Percentiles rank a stretch among this genome's conserved stretches.
Evolutionary conservation across 1,140 invertebrate species (phyloP).

Genomic region (Zaprionus lachaisei): DNA sequence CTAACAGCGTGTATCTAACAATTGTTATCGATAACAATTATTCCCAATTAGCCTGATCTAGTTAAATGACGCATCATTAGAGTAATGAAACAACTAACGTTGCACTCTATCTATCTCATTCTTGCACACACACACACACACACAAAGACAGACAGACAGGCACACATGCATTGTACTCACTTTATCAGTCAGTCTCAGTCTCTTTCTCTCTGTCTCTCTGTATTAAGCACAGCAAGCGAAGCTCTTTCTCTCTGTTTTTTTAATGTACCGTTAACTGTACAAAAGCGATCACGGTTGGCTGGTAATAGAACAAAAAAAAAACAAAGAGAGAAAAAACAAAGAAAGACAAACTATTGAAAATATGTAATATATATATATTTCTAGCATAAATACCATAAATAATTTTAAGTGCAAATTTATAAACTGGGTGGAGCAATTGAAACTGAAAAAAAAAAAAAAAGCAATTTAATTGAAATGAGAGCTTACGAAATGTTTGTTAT

Average conservation of each 20-base stretch:
- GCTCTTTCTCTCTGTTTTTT: not conserved
- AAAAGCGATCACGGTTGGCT: slow-evolving; percentile 31
- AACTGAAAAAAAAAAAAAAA: slow-evolving; percentile 21
- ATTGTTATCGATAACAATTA: slow-evolving; percentile 7
- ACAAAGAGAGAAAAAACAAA: slow-evolving; percentile 6
- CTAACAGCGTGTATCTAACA: not conserved
- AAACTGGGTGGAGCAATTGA: slow-evolving; percentile 81
- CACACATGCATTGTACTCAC: slow-evolving; percentile 11
- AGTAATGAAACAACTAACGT: not conserved
- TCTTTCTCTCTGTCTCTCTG: slow-evolving; percentile 16
- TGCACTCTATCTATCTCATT: not conserved
- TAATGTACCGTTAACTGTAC: slow-evolving; percentile 18
- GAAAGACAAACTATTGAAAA: slow-evolving; percentile 33
- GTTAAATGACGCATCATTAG: not conserved
- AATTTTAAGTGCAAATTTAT: slow-evolving; percentile 80
- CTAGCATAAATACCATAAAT: slow-evolving; percentile 67
- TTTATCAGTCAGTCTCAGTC: not conserved
- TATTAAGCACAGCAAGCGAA: slow-evolving; percentile 42
- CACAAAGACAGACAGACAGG: slow-evolving; percentile 7
- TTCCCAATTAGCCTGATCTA: not conserved
- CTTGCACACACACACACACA: slow-evolving; percentile 11
- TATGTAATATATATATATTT: slow-evolving; percentile 72
- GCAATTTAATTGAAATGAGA: slow-evolving; percentile 29
- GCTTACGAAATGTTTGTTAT: slow-evolving; percentile 34
- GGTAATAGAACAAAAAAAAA: slow-evolving; percentile 6